A percentile compares a stretch with the other conserved stretches of the same genome.
These are phyloP conservation scores for Dicerorhinus sumatrensis DNA, from an alignment of 2,113 vertebrate genomes.

Conservation along the genomic window DNA sequence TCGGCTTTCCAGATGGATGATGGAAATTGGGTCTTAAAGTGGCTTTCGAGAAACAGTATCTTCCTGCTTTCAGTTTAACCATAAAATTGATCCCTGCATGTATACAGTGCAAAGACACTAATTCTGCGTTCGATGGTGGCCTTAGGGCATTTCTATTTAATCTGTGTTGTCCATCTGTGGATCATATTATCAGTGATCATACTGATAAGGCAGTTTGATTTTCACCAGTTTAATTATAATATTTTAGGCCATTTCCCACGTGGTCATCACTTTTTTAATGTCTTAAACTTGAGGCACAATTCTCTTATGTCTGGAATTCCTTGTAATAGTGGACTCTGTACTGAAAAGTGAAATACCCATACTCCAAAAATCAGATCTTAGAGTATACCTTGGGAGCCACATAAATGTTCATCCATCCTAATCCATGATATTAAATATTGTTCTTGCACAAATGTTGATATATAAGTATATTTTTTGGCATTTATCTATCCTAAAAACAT, in stretches of 20 bases:
- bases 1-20: neutral
- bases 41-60: neutral
- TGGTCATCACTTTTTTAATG: neutral
- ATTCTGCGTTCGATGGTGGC: neutral
- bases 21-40: neutral
- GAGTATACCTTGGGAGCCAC: neutral
- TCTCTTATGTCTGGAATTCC: neutral
- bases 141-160: constrained; percentile 35
- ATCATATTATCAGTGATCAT: constrained; percentile 43
- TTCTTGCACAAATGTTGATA: neutral
- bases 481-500: neutral
- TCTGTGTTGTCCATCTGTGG: constrained; percentile 17
- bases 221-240: constrained; percentile 12
- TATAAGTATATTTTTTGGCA: neutral
- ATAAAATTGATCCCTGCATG: constrained; percentile 11
- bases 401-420: neutral
- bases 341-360: neutral
- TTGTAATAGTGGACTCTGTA: neutral
- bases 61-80: constrained; percentile 16
- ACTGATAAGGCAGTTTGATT: constrained; percentile 48
- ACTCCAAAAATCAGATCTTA: neutral
- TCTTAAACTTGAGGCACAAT: neutral
- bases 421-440: neutral
- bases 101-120: neutral
- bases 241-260: constrained; percentile 42